These are phyloP conservation scores for Aphyosemion australe DNA, from an alignment of 2,113 vertebrate genomes.

Conservation along the genomic window DNA sequence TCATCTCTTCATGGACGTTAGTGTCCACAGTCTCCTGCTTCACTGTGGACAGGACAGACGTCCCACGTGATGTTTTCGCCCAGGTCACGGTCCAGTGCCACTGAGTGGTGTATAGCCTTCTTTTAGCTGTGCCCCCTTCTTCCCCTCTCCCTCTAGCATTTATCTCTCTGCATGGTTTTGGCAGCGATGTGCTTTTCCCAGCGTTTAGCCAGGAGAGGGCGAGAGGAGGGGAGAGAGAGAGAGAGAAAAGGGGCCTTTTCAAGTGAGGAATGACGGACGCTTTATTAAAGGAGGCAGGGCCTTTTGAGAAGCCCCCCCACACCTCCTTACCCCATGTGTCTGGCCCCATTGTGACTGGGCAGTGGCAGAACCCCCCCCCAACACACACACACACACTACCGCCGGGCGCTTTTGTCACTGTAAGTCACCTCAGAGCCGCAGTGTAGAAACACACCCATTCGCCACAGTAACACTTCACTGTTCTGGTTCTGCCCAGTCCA, in stretches of 20 bases:
- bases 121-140: slow-evolving; percentile 50
- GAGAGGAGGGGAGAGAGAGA: slow-evolving; percentile 67
- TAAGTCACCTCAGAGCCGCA: slow-evolving; percentile 78
- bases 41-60: slow-evolving; percentile 46
- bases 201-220: slow-evolving; percentile 75
- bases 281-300: slow-evolving; percentile 84
- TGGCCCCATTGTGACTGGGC: slow-evolving; percentile 80
- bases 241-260: slow-evolving; percentile 76
- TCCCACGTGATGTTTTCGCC: slow-evolving; percentile 69
- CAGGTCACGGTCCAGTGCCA: slow-evolving; percentile 69
- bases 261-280: slow-evolving; percentile 76
- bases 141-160: slow-evolving; percentile 69
- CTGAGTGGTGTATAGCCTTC: slow-evolving; percentile 65
- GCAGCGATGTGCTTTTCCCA: slow-evolving; percentile 83
- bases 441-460: slow-evolving; percentile 65
- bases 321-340: slow-evolving; percentile 68
- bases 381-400: background rate
- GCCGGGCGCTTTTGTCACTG: slow-evolving; percentile 78
- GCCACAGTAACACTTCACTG: slow-evolving; percentile 57
- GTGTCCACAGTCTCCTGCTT: slow-evolving; percentile 27
- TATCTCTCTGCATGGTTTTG: slow-evolving; percentile 80
- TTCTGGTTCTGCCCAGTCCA: slow-evolving; percentile 45
- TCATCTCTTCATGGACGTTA: slow-evolving; percentile 65
- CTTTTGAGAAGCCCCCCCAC: slow-evolving; percentile 68
- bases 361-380: slow-evolving; percentile 53